Evolutionary conservation across 1,140 invertebrate genomes (phyloP).

Genomic region (Copidosoma floridanum): DNA sequence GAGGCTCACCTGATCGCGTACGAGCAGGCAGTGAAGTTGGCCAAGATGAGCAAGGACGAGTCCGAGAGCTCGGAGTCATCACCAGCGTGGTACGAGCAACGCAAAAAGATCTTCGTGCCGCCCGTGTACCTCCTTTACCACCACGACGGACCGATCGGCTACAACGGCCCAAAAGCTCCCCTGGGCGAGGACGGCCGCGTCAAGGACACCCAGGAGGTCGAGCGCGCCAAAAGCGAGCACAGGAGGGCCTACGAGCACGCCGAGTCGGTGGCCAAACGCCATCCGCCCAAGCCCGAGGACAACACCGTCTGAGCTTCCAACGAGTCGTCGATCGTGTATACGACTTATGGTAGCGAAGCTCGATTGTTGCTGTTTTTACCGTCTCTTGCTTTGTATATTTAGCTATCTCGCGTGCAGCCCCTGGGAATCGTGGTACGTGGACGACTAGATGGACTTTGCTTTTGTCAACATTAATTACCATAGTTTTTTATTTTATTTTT

Average conservation of each 20-base stretch:
- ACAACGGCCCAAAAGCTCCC: conserved; percentile 31
- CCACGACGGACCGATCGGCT: conserved; percentile 11
- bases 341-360: no score
- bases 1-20: conserved; percentile 13
- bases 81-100: not conserved
- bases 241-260: conserved; percentile 44
- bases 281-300: not conserved
- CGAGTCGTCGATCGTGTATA: no score
- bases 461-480: no score
- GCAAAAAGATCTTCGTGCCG: not conserved
- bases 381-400: no score
- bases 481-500: no score
- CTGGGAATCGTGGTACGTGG: no score
- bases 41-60: not conserved
- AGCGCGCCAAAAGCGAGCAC: conserved; percentile 44
- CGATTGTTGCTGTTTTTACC: no score
- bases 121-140: conserved; percentile 14
- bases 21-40: not conserved
- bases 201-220: conserved; percentile 53
- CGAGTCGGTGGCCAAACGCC: conserved; percentile 21
- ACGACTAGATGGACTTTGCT: no score
- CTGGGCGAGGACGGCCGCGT: conserved; percentile 49
- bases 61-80: not conserved
- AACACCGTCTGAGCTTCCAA: not conserved
- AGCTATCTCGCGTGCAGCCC: no score